phyloP scores from a whole-genome alignment of 2,888 invertebrate species.

The Notodonta dromedarius region DNA sequence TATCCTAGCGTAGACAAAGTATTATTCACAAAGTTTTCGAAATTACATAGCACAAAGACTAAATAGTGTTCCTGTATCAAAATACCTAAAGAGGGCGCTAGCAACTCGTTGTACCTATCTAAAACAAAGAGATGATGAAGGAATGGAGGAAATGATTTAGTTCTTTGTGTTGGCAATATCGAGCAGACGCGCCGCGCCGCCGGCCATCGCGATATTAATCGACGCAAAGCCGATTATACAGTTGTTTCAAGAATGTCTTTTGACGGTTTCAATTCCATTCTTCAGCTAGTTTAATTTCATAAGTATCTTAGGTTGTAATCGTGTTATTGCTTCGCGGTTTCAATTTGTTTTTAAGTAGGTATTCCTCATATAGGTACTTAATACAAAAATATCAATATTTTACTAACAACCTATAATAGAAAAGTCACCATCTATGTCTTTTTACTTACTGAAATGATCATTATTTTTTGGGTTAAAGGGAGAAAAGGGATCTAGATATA shows the following conservation, averaged over 20 bases:
- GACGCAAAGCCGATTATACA: slow-evolving; percentile 79
- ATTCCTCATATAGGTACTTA: too few species aligned
- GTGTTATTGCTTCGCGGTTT: slow-evolving; percentile 4
- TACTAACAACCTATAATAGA: too few species aligned
- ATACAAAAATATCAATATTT: too few species aligned
- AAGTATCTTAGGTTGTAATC: slow-evolving; percentile 24
- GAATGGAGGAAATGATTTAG: slow-evolving; percentile 79
- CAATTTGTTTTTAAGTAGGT: slow-evolving; percentile 8
- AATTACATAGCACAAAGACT: too few species aligned
- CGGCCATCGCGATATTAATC: slow-evolving; percentile 77
- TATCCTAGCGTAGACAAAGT: too few species aligned
- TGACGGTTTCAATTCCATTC: slow-evolving; percentile 58
- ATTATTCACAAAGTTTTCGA: too few species aligned
- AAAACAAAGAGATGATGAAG: slow-evolving; percentile 71
- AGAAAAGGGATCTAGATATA: slow-evolving; percentile 17
- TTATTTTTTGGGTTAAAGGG: slow-evolving; percentile 6
- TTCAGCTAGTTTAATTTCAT: slow-evolving; percentile 39
- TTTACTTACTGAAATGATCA: not conserved
- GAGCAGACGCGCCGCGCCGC: slow-evolving; percentile 59
- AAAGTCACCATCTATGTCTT: not conserved
- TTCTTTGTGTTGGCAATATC: slow-evolving; percentile 78
- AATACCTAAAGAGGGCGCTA: slow-evolving; percentile 25
- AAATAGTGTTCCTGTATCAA: not conserved
- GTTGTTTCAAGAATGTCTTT: slow-evolving; percentile 65
- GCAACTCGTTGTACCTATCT: slow-evolving; percentile 61